Percentiles rank a stretch among this genome's conserved stretches.
phyloP scores from a whole-genome alignment of 2,888 invertebrate species.

The Phasia obesa region DNA sequence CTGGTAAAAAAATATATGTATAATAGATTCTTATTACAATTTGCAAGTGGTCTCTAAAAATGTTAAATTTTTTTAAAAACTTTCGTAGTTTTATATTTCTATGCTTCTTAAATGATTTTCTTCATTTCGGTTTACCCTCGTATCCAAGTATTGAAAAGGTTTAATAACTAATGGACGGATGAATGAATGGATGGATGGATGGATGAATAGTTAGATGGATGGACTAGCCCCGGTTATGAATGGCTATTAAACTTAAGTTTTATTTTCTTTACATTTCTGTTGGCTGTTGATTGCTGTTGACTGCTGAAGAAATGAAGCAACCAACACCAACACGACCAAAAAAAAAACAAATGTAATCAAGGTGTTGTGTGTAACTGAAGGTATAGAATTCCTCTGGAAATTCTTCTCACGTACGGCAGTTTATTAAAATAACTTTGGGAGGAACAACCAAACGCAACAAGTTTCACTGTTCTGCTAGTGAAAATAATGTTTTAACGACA shows the following conservation, averaged over 20 bases:
- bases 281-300: not conserved
- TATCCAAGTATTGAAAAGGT: conserved; percentile 1
- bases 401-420: conserved; percentile 82
- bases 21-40: no score
- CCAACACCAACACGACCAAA: no score
- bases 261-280: conserved; percentile 16
- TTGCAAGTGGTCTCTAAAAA: no score
- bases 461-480: conserved; percentile 41
- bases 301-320: conserved; percentile 20
- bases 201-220: conserved; percentile 24
- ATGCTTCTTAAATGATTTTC: no score
- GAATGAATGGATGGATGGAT: conserved; percentile 16
- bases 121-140: not conserved
- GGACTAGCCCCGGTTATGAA: conserved; percentile 61
- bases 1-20: no score
- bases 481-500: conserved; percentile 64
- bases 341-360: conserved; percentile 60
- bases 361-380: conserved; percentile 51
- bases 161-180: conserved; percentile 37
- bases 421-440: conserved; percentile 83
- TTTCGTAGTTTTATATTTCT: no score
- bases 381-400: conserved; percentile 73
- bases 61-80: no score
- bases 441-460: conserved; percentile 64
- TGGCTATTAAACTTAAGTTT: conserved; percentile 66